Percentiles rank a stretch among this genome's conserved stretches.
Conservation (phyloP, 2,113 vertebrate species). For the Lophochroa leadbeateri region DNA sequence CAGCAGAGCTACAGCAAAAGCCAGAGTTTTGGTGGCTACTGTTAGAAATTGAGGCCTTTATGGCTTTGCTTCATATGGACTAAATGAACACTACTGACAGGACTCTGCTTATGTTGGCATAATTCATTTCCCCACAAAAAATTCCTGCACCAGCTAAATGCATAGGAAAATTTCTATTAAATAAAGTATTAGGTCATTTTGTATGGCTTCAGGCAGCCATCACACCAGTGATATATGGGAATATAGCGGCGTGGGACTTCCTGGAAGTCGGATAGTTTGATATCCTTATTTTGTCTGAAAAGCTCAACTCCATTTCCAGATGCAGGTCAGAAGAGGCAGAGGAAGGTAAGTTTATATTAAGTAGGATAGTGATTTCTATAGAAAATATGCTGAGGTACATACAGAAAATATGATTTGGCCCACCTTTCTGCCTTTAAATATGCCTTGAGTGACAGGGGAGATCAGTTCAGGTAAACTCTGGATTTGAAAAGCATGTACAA, state of each 20-base stretch:
- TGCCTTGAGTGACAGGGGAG: neutral
- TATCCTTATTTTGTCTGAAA: neutral
- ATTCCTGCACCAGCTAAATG: neutral
- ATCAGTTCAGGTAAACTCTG: too few species aligned
- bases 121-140: neutral
- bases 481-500: neutral
- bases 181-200: neutral
- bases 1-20: neutral
- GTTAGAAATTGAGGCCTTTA: neutral
- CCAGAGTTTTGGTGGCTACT: neutral
- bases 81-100: conserved; percentile 2
- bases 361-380: neutral
- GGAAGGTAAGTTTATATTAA: neutral
- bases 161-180: conserved; percentile 1
- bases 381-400: neutral
- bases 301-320: neutral
- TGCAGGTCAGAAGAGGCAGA: neutral
- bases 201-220: neutral
- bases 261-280: neutral
- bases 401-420: neutral
- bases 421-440: neutral
- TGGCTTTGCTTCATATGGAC: neutral
- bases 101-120: neutral
- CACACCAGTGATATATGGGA: neutral
- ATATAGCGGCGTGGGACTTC: neutral